phyloP scores from a whole-genome alignment of 2,113 vertebrate species.

The Oryctolagus cuniculus region DNA sequence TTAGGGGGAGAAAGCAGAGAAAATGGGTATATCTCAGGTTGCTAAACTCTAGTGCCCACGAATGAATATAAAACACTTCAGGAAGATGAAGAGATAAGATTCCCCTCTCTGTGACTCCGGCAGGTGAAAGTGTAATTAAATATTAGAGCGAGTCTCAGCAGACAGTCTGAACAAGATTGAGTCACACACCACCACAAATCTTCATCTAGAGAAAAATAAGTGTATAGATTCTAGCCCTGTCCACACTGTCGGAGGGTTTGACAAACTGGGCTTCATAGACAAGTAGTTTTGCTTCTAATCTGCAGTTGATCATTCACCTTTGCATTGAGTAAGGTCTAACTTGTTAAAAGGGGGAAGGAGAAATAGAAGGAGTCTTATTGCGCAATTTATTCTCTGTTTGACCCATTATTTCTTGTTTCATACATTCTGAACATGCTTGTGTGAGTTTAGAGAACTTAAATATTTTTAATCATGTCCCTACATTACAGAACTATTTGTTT shows the following conservation, averaged over 20 bases:
- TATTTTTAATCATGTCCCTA: constrained; percentile 19
- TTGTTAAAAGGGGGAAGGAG: constrained; percentile 20
- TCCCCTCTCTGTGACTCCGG: not conserved
- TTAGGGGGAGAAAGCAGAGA: not conserved
- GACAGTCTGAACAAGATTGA: not conserved
- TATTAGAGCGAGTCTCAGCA: not conserved
- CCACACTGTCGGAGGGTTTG: not conserved
- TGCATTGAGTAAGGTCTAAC: not conserved
- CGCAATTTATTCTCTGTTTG: constrained; percentile 7
- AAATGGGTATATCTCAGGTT: not conserved
- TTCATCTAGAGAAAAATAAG: not conserved
- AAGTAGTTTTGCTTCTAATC: constrained; percentile 38
- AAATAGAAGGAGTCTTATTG: not conserved
- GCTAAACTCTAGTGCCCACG: not conserved
- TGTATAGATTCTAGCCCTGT: not conserved
- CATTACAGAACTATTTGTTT: constrained; percentile 21
- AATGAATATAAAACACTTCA: not conserved
- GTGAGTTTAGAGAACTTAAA: constrained; percentile 23
- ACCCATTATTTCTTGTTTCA: not conserved
- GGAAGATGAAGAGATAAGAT: not conserved
- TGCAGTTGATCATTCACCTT: not conserved
- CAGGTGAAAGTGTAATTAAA: not conserved
- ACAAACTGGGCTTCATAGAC: not conserved
- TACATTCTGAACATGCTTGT: not conserved
- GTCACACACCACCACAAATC: not conserved